phyloP scores from a whole-genome alignment of 1,140 invertebrate genomes.

The Drosophila repleta region DNA sequence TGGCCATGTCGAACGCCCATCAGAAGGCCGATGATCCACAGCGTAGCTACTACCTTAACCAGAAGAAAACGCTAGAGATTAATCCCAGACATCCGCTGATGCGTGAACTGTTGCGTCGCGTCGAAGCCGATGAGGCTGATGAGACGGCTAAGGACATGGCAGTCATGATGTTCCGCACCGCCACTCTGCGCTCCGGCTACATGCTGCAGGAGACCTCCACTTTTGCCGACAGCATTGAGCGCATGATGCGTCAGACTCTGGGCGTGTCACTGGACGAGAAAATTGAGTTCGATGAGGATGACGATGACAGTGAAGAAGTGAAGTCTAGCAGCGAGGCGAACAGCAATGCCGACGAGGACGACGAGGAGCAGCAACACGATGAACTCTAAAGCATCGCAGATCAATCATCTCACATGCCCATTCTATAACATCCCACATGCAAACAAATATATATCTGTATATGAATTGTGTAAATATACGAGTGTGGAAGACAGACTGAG shows the following conservation, averaged over 20 bases:
- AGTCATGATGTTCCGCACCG: slow-evolving; percentile 95
- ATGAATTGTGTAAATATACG: slow-evolving; percentile 38
- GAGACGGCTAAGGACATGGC: slow-evolving; percentile 94
- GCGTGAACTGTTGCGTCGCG: slow-evolving; percentile 93
- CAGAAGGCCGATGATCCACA: slow-evolving; percentile 97
- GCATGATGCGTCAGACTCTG: slow-evolving; percentile 92
- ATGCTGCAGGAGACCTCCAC: slow-evolving; percentile 93
- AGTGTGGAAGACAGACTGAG: slow-evolving; percentile 63
- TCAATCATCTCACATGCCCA: slow-evolving; percentile 9
- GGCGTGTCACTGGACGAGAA: slow-evolving; percentile 92
- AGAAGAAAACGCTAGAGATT: slow-evolving; percentile 99
- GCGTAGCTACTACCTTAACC: slow-evolving; percentile 95
- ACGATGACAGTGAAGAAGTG: slow-evolving; percentile 83
- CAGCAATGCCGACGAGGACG: slow-evolving; percentile 66
- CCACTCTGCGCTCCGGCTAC: slow-evolving; percentile 95
- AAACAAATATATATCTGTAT: slow-evolving; percentile 20
- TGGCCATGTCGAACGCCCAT: slow-evolving; percentile 98
- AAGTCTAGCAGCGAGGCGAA: slow-evolving; percentile 60
- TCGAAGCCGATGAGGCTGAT: slow-evolving; percentile 92
- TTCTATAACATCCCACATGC: slow-evolving; percentile 16
- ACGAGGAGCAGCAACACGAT: slow-evolving; percentile 76
- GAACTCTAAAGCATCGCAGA: slow-evolving; percentile 61
- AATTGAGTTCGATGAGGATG: slow-evolving; percentile 85
- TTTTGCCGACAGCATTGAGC: slow-evolving; percentile 95
- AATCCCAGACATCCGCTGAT: slow-evolving; percentile 99